Conservation (phyloP, 1,140 invertebrate species). For the Bombus confusus region DNA sequence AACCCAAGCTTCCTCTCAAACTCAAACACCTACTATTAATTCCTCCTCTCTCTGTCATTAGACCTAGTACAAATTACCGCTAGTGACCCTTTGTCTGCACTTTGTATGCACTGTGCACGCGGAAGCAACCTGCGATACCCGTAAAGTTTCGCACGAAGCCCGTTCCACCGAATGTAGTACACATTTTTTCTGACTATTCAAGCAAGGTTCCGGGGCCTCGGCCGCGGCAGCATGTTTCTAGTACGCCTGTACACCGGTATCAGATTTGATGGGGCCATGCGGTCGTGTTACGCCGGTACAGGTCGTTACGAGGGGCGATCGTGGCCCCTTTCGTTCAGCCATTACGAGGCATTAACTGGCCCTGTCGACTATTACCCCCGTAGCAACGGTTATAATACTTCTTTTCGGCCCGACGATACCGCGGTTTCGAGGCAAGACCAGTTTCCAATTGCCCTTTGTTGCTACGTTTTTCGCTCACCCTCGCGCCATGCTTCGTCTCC, state of each 20-base stretch:
- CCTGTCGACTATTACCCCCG: constrained; percentile 65
- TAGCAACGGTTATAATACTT: constrained; percentile 66
- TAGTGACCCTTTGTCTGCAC: not conserved
- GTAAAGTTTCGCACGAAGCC: constrained; percentile 27
- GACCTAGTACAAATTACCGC: constrained; percentile 3
- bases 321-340: constrained; percentile 61
- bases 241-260: constrained; percentile 59
- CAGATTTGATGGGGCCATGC: constrained; percentile 72
- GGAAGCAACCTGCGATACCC: not conserved
- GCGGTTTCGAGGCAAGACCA: constrained; percentile 56
- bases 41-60: not conserved
- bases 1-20: not conserved
- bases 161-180: constrained; percentile 18
- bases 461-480: constrained; percentile 39
- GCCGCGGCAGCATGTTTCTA: constrained; percentile 39
- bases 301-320: constrained; percentile 68
- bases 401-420: constrained; percentile 51
- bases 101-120: not conserved
- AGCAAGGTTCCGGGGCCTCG: constrained; percentile 2
- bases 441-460: constrained; percentile 64
- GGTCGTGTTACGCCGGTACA: constrained; percentile 66
- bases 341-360: constrained; percentile 74
- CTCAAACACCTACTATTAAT: not conserved
- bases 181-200: constrained; percentile 47
- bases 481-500: not conserved